Evolutionary conservation across 2,888 invertebrate species (phyloP), one percentile per base, ranked within the genome.

Genomic region (Leucozona laternaria): DNA sequence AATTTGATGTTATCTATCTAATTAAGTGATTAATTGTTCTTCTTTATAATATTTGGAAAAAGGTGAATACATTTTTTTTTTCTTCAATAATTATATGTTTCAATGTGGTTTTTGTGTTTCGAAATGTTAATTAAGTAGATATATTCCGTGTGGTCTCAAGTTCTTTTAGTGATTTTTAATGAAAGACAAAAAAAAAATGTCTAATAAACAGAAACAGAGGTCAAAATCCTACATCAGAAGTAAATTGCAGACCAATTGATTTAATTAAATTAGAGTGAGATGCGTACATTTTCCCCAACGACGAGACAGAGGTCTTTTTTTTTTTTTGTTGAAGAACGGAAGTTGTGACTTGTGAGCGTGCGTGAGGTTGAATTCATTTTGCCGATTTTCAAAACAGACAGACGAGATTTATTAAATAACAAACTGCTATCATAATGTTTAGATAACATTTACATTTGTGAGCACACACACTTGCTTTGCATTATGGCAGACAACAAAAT

Each of bases 91-190:
- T 31, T 71, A n/a, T n/a, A 15, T 66, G 48, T 79, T 17, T 58
- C 11, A 57, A 60, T 58, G 45, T 78, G 50, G 53, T 57, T 60
- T 62, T 75, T 76, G 43, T 70, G 25, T 68, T 55, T 55, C 25
- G n/a, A 22, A 37, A 22, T 43, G 4, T 53, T 53, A 31, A 43
- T 37, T 20, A 68, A 34, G 25, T 34, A 40, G 53, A 13, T 79
- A n/a, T n/a, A n/a, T n/a, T n/a, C n/a, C 17, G 60, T 77, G 86
- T 86, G 78, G 64, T 79, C 82, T 86, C 86, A 79, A 86, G 86
- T 82, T 81, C 78, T 81, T 66, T 71, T 50, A 48, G 75, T 71
- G 75, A 40, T 50, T 31, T 53, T 7, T 6, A 53, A n/a, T 53
- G 7, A 25, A 28, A 53, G 0, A 15, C 13, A 31, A 64, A 70